These are phyloP conservation scores for Lasiurus cinereus DNA, from an alignment of 2,113 vertebrate species.

Conservation along the genomic window DNA sequence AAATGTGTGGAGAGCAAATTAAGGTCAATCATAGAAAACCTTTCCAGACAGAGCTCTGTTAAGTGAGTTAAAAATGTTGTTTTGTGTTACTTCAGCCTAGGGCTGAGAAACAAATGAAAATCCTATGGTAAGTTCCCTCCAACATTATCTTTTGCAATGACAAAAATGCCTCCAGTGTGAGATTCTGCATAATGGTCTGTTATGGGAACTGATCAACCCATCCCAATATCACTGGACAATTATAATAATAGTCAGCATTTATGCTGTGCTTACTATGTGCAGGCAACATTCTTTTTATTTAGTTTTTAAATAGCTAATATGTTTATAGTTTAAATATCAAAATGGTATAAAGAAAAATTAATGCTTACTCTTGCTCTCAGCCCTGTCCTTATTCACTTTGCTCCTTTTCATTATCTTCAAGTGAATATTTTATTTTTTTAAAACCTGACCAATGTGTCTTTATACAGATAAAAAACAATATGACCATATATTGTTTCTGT, in stretches of 20 bases:
- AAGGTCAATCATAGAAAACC: background rate
- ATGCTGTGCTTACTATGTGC: background rate
- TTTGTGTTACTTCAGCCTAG: background rate
- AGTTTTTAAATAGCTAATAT: background rate
- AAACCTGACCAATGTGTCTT: background rate
- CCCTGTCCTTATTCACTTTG: background rate
- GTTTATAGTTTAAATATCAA: background rate
- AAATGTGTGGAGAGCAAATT: background rate
- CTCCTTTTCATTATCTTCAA: background rate
- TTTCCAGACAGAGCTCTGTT: background rate
- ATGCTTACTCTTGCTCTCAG: background rate
- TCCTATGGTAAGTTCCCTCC: background rate
- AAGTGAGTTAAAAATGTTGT: background rate
- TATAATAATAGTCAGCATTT: background rate
- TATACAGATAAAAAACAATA: slow-evolving; percentile 19
- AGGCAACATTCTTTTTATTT: background rate
- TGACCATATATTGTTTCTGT: background rate
- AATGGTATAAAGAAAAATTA: background rate
- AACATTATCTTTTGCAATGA: background rate
- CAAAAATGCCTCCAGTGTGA: background rate
- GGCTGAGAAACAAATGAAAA: background rate
- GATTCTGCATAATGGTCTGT: background rate
- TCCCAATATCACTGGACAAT: background rate
- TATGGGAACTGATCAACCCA: background rate
- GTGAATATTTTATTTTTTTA: background rate